Evolutionary conservation across 2,888 invertebrate species (phyloP).

Genomic region (Agrochola macilenta): DNA sequence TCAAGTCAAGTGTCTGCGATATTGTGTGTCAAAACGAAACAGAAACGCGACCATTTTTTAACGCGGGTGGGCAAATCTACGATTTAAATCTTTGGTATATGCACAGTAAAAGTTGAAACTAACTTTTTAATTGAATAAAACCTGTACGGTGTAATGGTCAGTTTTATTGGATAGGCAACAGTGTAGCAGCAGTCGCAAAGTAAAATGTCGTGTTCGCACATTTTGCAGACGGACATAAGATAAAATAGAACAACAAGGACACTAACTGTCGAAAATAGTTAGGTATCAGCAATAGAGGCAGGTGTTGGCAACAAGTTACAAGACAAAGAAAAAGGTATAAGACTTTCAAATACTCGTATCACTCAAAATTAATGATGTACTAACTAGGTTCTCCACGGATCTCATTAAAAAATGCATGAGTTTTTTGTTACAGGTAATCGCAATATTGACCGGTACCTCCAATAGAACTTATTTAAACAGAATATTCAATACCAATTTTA

Average conservation of each 20-base stretch:
- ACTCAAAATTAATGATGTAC: too few species aligned
- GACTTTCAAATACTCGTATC: neutral
- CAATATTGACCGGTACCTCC: neutral
- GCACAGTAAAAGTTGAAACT: too few species aligned
- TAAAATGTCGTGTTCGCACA: slow-evolving; percentile 49
- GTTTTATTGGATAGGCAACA: slow-evolving; percentile 16
- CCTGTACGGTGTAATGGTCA: slow-evolving; percentile 43
- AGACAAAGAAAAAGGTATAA: neutral
- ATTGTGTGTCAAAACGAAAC: too few species aligned
- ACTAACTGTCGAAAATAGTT: slow-evolving; percentile 8
- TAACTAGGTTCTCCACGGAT: neutral
- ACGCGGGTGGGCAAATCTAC: too few species aligned
- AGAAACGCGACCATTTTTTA: too few species aligned
- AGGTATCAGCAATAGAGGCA: neutral
- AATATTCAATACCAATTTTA: neutral
- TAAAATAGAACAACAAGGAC: slow-evolving; percentile 25
- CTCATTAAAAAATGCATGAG: neutral
- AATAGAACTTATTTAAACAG: neutral
- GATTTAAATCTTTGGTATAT: too few species aligned
- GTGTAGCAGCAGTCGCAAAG: slow-evolving; percentile 40
- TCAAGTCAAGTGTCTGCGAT: too few species aligned
- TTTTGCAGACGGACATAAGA: slow-evolving; percentile 20
- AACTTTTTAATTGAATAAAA: too few species aligned
- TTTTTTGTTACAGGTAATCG: neutral
- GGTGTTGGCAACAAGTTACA: neutral